Evolutionary conservation across 2,797 vertebrate species (phyloP).

Genomic region (Spinus pinus): DNA sequence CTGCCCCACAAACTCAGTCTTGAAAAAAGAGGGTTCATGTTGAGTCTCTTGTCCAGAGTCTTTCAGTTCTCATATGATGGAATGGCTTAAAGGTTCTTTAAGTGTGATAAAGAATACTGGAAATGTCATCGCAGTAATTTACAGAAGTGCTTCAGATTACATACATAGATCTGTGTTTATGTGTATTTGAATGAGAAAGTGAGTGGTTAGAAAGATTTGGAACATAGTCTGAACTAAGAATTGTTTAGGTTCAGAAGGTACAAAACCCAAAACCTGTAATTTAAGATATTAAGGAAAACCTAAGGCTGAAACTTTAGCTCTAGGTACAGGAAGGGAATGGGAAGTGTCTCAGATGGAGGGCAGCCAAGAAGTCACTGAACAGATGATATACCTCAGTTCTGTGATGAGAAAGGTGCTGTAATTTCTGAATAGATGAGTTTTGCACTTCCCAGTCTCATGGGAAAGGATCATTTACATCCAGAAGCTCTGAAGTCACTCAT

Average conservation of each 20-base stretch:
- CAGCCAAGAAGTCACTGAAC: background rate
- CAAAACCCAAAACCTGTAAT: constrained; percentile 22
- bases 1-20: background rate
- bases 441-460: background rate
- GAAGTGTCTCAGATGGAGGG: background rate
- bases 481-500: background rate
- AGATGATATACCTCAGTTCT: background rate
- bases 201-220: background rate
- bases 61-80: background rate
- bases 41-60: background rate
- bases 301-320: background rate
- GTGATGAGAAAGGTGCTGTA: background rate
- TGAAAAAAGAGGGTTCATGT: background rate
- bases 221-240: background rate
- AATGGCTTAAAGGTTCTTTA: background rate
- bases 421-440: background rate
- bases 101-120: background rate
- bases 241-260: background rate
- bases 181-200: background rate
- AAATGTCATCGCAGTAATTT: background rate
- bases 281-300: background rate
- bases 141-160: background rate
- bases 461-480: background rate
- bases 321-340: background rate
- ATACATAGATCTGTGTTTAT: background rate